These are phyloP conservation scores for Drosophila crucigera DNA, from an alignment of 2,888 invertebrate genomes.

Conservation along the genomic window DNA sequence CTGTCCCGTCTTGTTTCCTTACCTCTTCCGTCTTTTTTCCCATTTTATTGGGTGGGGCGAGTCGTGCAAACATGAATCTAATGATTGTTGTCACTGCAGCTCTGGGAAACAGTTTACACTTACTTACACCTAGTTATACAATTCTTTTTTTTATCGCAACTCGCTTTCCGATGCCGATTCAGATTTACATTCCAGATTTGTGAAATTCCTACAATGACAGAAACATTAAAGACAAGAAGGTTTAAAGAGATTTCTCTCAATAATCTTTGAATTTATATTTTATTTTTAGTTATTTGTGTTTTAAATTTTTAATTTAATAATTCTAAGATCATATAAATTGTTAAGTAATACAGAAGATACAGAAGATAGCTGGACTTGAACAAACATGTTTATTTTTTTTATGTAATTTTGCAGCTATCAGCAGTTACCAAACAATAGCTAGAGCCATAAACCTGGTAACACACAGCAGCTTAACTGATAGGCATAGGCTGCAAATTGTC, in stretches of 20 bases:
- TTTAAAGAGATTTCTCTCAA: not conserved
- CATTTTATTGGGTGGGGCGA: slow-evolving; percentile 35
- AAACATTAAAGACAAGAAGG: not conserved
- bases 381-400: not conserved
- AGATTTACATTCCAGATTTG: not conserved
- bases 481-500: slow-evolving; percentile 48
- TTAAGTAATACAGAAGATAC: not conserved
- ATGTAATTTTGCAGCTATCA: not conserved
- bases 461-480: slow-evolving; percentile 40
- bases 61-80: slow-evolving; percentile 36
- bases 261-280: not conserved
- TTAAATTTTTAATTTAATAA: not conserved
- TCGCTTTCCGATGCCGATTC: not conserved
- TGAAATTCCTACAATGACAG: not conserved
- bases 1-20: slow-evolving; percentile 28
- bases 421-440: slow-evolving; percentile 11
- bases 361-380: not conserved
- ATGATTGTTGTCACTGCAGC: slow-evolving; percentile 51
- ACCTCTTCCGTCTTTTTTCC: not conserved
- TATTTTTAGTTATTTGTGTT: not conserved
- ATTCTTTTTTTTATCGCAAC: not conserved
- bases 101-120: slow-evolving; percentile 36
- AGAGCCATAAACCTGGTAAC: slow-evolving; percentile 32
- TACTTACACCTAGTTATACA: slow-evolving; percentile 31
- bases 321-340: not conserved